Base-by-base conservation (phyloP, 2,797 vertebrate genomes). In the Lepidocolaptes lacrymiger region DNA sequence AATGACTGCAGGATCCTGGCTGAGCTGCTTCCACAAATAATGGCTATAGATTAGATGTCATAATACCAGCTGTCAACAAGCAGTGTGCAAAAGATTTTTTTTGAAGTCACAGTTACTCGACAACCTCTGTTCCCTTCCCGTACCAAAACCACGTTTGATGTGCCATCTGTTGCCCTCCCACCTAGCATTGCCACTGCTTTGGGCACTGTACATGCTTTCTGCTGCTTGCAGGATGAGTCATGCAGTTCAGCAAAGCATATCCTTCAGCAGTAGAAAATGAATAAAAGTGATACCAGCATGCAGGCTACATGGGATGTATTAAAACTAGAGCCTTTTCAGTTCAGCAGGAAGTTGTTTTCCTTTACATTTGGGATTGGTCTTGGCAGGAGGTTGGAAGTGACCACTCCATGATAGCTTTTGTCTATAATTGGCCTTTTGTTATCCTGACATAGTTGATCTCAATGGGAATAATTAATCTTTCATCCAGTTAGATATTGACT, bases 31-130 rank as follows among this genome's bases (percentile, higher is more conserved):
- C 85, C 80, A 82, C 6, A 0, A 73, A 56, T 88, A 63, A 74
- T 61, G 74, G 52, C 62, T 85, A 19, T 28, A 92, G 77, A 88
- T 84, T 52, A 88, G 77, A 64, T 92, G 36, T 63, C 78, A 44
- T 58, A 88, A 73, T 89, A 96, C 83, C 79, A 94, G 86, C 88
- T 95, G 85, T 95, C 92, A 91, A 81, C 75, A 85, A 91, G 44
- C 59, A 85, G 89, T 6, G 10, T 86, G 78, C 69, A 88, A 71
- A 87, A 80, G 71, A 93, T 22, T 3, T 55, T 94, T 83, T 88
- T 87, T 82, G 30, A 94, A 95, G 77, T 88, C 92, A 71, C 85
- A 80, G 61, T 92, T 90, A 83, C 54, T 84, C 6, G 14, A 84
- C 68, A 88, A 51, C 62, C 80, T 83, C 88, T 79, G 36, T 82